Evolutionary conservation across 2,888 invertebrate genomes (phyloP), one percentile per base, ranked within the genome.

Genomic region (Mythimna loreyi): DNA sequence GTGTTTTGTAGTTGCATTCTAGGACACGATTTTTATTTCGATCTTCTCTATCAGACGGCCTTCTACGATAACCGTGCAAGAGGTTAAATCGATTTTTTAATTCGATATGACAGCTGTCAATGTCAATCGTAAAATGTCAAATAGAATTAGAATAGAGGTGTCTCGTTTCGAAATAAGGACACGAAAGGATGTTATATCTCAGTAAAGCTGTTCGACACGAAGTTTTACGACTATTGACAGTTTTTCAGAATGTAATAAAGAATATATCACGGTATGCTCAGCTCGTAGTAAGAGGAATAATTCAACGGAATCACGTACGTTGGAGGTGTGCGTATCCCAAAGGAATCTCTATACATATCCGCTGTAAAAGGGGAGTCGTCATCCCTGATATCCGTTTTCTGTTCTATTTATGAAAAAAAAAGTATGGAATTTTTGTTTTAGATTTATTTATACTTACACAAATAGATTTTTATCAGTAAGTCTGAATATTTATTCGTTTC

Each of bases 231-330:
- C 5, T 8, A 8, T 33, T 45, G 5, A 1, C 19, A 23, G 23
- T 23, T 23, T 11, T 40, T n/a, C 13, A 16, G 50, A 67, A 7
- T 25, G 1, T 21, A 25, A 33, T 71, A 58, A 28, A 69, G 16
- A 66, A 40, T 9, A 19, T 43, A 25, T 36, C 1, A 40, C n/a
- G 2, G 33, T 25, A 75, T n/a, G 33, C 55, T 43, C 7, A 4
- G 21, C 2, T 67, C 23, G n/a, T 68, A 25, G 23, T n/a, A 11
- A n/a, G 7, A 13, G 6, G 21, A 73, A 67, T 67, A 23, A 43
- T 75, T 56, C n/a, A 67, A 52, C 21, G 28, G 49, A 67, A 50
- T 67, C 43, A 21, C 43, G 43, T 50, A 16, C 13, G 19, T 33
- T 40, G 11, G 19, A 45, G 43, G 43, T 25, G 16, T 50, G 16